Conservation (phyloP, 2,797 vertebrate genomes). For the Tympanoctomys barrerae region DNA sequence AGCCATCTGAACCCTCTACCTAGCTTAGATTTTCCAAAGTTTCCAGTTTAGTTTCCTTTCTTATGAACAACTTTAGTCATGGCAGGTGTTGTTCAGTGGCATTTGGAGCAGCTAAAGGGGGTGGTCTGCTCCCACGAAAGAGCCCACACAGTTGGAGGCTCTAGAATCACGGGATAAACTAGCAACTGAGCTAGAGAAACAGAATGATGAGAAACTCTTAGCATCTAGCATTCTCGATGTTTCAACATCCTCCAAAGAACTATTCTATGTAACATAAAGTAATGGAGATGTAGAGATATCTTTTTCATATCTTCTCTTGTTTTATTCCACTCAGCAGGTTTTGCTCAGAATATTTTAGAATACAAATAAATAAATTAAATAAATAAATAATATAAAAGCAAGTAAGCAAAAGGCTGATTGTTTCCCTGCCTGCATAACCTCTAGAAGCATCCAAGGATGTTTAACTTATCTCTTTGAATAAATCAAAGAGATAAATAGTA, state of each 20-base stretch:
- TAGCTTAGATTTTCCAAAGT: not conserved
- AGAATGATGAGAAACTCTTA: not conserved
- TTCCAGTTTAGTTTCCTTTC: not conserved
- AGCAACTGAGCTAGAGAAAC: not conserved
- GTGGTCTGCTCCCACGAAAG: not conserved
- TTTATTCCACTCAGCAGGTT: conserved; percentile 39
- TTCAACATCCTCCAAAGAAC: not conserved
- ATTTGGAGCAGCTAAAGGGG: not conserved
- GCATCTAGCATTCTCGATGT: not conserved
- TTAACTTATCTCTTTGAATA: not conserved
- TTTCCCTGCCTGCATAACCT: not conserved
- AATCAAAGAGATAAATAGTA: not conserved
- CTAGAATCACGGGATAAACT: not conserved
- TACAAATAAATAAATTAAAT: not conserved
- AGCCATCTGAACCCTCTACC: not conserved
- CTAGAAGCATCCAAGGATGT: not conserved
- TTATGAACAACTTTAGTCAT: not conserved
- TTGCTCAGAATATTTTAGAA: not conserved
- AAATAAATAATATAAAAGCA: not conserved
- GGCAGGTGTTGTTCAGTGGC: not conserved
- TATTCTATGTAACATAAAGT: not conserved
- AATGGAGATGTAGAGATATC: not conserved
- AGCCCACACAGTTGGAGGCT: not conserved
- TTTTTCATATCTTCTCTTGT: not conserved
- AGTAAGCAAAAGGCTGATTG: not conserved